Evolutionary conservation across 1,140 invertebrate species (phyloP), one percentile per base, ranked within the genome.

Genomic region (Anoplolepis gracilipes): DNA sequence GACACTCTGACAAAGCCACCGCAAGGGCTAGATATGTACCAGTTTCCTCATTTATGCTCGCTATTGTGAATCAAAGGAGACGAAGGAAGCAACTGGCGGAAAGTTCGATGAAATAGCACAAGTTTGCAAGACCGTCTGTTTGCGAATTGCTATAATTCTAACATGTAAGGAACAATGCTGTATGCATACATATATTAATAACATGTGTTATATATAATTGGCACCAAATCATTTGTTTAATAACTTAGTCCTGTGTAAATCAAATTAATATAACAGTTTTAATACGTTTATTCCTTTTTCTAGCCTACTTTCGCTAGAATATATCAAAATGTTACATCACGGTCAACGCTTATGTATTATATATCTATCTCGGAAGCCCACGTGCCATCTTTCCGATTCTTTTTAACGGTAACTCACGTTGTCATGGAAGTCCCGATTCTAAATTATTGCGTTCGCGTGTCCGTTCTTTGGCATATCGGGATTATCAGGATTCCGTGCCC

Each of bases 1-100:
- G n/a, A n/a, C n/a, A n/a, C n/a, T n/a, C n/a, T n/a, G n/a, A n/a
- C n/a, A n/a, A n/a, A n/a, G n/a, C n/a, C n/a, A n/a, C n/a, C 91
- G 67, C 72, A 22, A 64, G 85, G 92, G 75, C 90, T 91, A 91
- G 90, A 89, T 86, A 84, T 65, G 42, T 67, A 57, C 7, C 69
- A 30, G 46, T 70, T 84, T 78, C 59, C 67, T 86, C 70, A 30
- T 36, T 10, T 46, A 39, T 1, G 36, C 25, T 72, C 59, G 64
- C 57, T 65, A 46, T 87, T 72, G 76, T 86, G 77, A 89, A 70
- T 88, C 87, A 82, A 57, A 36, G 76, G 22, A 59, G 69, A 42
- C 76, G 69, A 55, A 42, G 55, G 30, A 77, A 88, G 62, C 87
- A 70, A 85, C 57, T 10, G 53, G 22, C 61, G 13, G 73, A 77